Percentiles rank a stretch among this genome's conserved stretches.
Conservation (phyloP, 2,797 vertebrate species). For the Acipenser transmontanus region DNA sequence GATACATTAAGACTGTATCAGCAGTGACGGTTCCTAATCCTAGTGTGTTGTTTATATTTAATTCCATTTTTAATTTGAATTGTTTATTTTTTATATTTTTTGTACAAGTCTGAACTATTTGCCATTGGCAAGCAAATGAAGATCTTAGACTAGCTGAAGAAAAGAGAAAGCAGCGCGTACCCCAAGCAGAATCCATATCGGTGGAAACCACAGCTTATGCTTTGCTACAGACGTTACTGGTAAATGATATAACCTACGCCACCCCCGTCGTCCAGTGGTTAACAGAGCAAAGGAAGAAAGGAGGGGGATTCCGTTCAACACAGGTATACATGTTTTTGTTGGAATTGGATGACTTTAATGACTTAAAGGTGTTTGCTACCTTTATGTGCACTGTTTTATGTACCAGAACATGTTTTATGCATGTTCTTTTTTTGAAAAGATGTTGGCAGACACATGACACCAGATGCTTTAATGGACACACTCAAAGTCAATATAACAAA, state of each 20-base stretch:
- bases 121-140: constrained; percentile 41
- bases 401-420: too few relatives aligned
- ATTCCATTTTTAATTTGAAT: too few relatives aligned
- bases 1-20: too few relatives aligned
- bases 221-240: constrained; percentile 40
- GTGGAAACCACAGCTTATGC: constrained; percentile 54
- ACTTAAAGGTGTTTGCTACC: not conserved
- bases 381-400: too few relatives aligned
- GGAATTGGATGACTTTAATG: too few relatives aligned
- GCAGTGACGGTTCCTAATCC: too few relatives aligned
- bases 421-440: too few relatives aligned
- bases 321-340: constrained; percentile 35
- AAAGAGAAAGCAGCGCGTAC: rapidly evolving
- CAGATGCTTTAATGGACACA: too few relatives aligned
- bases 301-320: constrained; percentile 56
- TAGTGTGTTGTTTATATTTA: too few relatives aligned
- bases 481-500: too few relatives aligned
- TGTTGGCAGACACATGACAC: too few relatives aligned
- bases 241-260: constrained; percentile 30
- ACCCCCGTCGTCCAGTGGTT: constrained; percentile 39
- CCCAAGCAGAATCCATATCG: constrained; percentile 29
- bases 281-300: constrained; percentile 41
- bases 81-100: too few relatives aligned
- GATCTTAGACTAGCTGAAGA: not conserved
- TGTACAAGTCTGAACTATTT: constrained; percentile 17